phyloP scores from a whole-genome alignment of 2,113 vertebrate species.

The Trichechus manatus region DNA sequence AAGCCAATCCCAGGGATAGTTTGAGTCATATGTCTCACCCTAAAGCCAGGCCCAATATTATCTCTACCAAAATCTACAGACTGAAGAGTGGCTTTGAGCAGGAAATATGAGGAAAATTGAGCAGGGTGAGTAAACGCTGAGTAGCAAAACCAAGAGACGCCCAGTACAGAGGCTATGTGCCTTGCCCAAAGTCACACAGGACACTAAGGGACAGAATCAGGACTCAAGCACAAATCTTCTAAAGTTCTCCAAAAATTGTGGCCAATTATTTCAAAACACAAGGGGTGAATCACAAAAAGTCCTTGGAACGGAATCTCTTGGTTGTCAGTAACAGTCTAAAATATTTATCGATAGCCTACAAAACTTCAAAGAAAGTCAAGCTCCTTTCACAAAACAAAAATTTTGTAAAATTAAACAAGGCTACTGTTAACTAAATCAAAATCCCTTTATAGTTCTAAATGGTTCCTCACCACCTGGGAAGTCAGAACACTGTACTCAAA shows the following conservation, averaged over 20 bases:
- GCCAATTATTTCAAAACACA: not conserved
- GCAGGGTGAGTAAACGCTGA: not conserved
- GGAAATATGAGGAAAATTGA: not conserved
- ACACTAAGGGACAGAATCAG: not conserved
- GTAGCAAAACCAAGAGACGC: not conserved
- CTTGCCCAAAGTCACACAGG: not conserved
- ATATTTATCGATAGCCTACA: not conserved
- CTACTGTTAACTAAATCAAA: slow-evolving; percentile 73
- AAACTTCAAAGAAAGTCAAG: slow-evolving; percentile 57
- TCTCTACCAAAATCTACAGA: not conserved
- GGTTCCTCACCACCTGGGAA: slow-evolving; percentile 68
- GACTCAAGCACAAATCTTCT: not conserved
- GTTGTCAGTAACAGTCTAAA: slow-evolving; percentile 46
- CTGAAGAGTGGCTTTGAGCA: not conserved
- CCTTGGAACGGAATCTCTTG: not conserved
- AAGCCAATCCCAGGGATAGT: not conserved
- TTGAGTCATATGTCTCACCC: not conserved
- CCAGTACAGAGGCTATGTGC: not conserved
- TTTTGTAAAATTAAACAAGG: slow-evolving; percentile 67
- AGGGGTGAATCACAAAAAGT: not conserved
- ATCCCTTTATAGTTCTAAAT: slow-evolving; percentile 66
- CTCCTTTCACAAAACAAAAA: slow-evolving; percentile 52
- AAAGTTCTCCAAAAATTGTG: slow-evolving; percentile 8
- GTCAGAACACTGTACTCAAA: slow-evolving; percentile 54
- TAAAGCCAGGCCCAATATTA: not conserved